These are phyloP conservation scores for Plecotus auritus DNA, from an alignment of 2,113 vertebrate species.

Conservation along the genomic window DNA sequence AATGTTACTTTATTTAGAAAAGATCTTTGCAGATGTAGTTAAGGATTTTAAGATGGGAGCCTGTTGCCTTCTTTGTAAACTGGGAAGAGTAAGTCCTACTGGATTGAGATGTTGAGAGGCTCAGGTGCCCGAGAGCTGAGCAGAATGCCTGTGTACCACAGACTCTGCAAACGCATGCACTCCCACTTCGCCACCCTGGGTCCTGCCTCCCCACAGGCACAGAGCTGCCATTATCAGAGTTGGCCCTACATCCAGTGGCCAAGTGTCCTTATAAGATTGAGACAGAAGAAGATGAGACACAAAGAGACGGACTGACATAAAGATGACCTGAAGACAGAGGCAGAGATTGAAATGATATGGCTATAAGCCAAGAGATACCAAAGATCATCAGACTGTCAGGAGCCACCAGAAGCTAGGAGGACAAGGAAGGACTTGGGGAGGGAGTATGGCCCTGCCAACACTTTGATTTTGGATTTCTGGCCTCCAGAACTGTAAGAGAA, in stretches of 20 bases:
- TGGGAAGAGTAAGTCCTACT: neutral
- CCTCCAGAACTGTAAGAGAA: no score
- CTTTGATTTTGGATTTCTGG: no score
- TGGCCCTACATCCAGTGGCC: neutral
- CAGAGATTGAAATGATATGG: neutral
- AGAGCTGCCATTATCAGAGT: neutral
- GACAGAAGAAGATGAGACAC: neutral
- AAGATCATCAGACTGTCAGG: neutral
- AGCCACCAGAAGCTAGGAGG: neutral
- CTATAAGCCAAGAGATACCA: neutral
- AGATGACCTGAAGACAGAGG: neutral
- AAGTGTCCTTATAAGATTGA: neutral
- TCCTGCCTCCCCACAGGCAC: neutral
- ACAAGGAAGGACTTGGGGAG: no score
- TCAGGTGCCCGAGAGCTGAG: neutral
- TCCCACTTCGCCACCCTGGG: fast-evolving
- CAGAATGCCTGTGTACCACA: neutral
- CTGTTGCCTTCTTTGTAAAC: neutral
- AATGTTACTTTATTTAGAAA: neutral
- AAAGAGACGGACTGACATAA: neutral
- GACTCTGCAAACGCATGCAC: fast-evolving
- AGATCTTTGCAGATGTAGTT: neutral
- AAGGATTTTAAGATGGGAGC: neutral
- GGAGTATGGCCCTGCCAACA: neutral
- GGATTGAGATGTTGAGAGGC: neutral